These are phyloP conservation scores for Canis aureus DNA, from an alignment of 2,113 vertebrate genomes.

Conservation along the genomic window DNA sequence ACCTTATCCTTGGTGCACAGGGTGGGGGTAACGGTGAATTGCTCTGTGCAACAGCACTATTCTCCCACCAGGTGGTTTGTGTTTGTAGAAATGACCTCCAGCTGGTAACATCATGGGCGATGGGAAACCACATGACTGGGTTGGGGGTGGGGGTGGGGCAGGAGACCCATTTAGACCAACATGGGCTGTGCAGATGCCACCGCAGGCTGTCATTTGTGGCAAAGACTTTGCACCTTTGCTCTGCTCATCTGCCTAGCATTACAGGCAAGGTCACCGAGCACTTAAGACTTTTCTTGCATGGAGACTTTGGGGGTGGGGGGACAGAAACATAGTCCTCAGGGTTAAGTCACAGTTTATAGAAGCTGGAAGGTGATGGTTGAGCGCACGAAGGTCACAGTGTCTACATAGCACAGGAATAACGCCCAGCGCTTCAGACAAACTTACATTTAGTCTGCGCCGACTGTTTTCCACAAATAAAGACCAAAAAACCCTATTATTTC, in stretches of 20 bases:
- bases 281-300: not conserved
- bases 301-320: not conserved
- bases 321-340: not conserved
- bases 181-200: not conserved
- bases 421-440: not conserved
- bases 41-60: not conserved
- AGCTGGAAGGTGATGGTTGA: not conserved
- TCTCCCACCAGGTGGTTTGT: not conserved
- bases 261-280: not conserved
- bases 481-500: conserved; percentile 17
- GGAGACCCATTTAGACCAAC: not conserved
- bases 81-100: conserved; percentile 5
- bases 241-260: not conserved
- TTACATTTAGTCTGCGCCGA: conserved; percentile 17
- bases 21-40: not conserved
- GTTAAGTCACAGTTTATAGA: not conserved
- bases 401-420: not conserved
- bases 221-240: not conserved
- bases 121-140: not conserved
- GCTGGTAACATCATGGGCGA: not conserved
- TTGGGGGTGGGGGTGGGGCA: not conserved
- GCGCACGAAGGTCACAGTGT: not conserved
- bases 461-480: not conserved
- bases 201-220: not conserved
- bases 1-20: not conserved